Conservation (phyloP, 2,113 vertebrate genomes). For the Chaetorhynchus papuensis region DNA sequence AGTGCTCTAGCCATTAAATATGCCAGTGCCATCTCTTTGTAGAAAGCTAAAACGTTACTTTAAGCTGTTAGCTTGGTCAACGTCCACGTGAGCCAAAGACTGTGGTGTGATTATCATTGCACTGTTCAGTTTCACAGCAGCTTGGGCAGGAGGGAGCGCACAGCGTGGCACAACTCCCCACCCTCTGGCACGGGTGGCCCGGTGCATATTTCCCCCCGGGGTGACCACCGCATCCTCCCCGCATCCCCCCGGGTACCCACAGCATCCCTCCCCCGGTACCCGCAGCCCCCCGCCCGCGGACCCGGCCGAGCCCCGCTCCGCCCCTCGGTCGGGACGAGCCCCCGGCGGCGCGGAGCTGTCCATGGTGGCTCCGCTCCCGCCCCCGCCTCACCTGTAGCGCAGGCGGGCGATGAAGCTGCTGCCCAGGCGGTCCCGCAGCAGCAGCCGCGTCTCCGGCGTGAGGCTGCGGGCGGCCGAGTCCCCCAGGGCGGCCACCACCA, state of each 20-base stretch:
- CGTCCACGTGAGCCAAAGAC: fast-evolving
- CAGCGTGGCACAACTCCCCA: not conserved
- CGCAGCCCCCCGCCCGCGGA: not conserved
- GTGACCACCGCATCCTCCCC: too few relatives aligned
- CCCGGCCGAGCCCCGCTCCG: not conserved
- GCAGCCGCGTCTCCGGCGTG: not conserved
- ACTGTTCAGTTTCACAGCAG: not conserved
- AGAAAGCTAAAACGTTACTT: not conserved
- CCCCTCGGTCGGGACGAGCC: not conserved
- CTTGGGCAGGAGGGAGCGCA: fast-evolving
- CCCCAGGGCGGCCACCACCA: constrained; percentile 22
- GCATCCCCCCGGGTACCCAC: not conserved
- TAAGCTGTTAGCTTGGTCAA: not conserved
- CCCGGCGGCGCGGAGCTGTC: constrained; percentile 60
- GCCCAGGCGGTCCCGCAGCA: not conserved
- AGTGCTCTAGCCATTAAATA: not conserved
- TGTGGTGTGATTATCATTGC: fast-evolving
- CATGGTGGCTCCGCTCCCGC: constrained; percentile 43
- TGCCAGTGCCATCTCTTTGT: not conserved
- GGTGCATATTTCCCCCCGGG: fast-evolving
- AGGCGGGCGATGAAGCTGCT: not conserved
- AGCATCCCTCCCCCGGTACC: too few relatives aligned
- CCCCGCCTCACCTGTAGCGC: constrained; percentile 55
- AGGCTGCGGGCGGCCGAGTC: constrained; percentile 40
- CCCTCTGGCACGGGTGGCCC: too few relatives aligned